A percentile compares a stretch with the other conserved stretches of the same genome.
phyloP scores from a whole-genome alignment of 2,888 invertebrate species.

The Bellardia pandia region DNA sequence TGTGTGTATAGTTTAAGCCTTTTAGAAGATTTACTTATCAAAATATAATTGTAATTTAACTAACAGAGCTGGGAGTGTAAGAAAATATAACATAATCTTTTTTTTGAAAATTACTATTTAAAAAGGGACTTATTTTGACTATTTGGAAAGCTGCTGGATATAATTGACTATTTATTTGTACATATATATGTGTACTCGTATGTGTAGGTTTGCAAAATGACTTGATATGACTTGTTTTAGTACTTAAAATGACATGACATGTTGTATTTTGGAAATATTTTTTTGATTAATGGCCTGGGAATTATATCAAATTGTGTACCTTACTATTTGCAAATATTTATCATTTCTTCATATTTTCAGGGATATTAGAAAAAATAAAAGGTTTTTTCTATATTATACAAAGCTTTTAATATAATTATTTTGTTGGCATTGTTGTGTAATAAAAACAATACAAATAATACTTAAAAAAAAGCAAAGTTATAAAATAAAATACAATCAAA shows the following conservation, averaged over 20 bases:
- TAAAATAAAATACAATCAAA: constrained; percentile 50
- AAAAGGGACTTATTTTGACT: too few species aligned
- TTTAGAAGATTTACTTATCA: too few species aligned
- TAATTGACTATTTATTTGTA: neutral
- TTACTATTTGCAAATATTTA: neutral
- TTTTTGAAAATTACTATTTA: too few species aligned
- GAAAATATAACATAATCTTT: too few species aligned
- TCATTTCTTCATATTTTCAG: neutral
- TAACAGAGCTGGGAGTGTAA: too few species aligned
- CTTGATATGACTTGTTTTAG: constrained; percentile 24
- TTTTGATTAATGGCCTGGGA: constrained; percentile 56
- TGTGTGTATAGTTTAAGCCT: too few species aligned
- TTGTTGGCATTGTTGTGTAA: constrained; percentile 15
- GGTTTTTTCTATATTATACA: constrained; percentile 2
- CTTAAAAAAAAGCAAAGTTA: neutral
- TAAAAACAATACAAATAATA: constrained; percentile 8
- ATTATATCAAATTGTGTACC: neutral
- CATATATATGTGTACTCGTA: neutral
- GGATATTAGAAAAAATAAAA: too few species aligned
- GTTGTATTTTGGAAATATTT: constrained; percentile 34
- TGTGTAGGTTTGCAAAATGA: neutral
- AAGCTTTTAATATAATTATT: constrained; percentile 59
- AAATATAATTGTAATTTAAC: too few species aligned
- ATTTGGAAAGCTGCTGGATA: too few species aligned
- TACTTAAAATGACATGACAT: constrained; percentile 47